phyloP scores from a whole-genome alignment of 2,797 vertebrate genomes.

The Australoheros facetus region DNA sequence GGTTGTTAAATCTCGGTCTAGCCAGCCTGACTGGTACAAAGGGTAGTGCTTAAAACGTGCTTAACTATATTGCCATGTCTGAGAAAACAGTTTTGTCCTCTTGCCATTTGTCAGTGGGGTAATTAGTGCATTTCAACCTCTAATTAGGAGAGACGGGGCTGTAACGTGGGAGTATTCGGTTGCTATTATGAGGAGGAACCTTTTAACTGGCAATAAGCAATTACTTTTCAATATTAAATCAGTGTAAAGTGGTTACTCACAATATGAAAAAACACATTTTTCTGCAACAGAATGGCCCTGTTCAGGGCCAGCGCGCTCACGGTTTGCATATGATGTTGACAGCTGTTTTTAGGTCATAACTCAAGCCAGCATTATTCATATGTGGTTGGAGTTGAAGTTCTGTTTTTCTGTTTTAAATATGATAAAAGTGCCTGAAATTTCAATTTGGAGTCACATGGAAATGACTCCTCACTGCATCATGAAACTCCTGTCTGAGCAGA shows the following conservation, averaged over 20 bases:
- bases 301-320: background rate
- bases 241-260: background rate
- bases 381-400: background rate
- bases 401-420: background rate
- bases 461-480: conserved; percentile 15
- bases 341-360: background rate
- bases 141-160: background rate
- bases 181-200: conserved; percentile 4
- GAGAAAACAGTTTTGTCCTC: conserved; percentile 1
- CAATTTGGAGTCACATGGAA: conserved; percentile 19
- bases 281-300: background rate
- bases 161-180: background rate
- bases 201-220: background rate
- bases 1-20: background rate
- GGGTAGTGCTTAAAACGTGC: background rate
- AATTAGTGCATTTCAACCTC: background rate
- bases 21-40: background rate
- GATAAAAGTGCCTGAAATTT: conserved; percentile 11
- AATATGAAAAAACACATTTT: background rate
- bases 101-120: background rate
- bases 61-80: background rate
- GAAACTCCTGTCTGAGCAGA: background rate
- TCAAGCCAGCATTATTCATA: background rate
- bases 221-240: background rate
- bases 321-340: background rate